These are phyloP conservation scores for Acrocyrtus sp. DNA, from an alignment of 2,888 invertebrate genomes.

Conservation along the genomic window DNA sequence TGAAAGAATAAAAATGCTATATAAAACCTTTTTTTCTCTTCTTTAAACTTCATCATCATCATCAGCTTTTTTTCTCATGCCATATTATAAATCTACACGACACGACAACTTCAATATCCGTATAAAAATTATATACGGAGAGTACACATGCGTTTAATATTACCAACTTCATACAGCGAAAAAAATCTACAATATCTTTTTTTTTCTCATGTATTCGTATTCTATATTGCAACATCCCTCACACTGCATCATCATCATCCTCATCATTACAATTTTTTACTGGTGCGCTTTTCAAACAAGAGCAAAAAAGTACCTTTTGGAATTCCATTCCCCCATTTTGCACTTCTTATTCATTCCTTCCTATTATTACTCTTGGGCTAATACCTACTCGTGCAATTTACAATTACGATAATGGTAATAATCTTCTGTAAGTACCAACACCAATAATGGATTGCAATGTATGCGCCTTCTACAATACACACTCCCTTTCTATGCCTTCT, in stretches of 20 bases:
- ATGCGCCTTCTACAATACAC: neutral
- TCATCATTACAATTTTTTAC: neutral
- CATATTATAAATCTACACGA: constrained; percentile 25
- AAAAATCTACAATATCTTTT: neutral
- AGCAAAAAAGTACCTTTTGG: constrained; percentile 47
- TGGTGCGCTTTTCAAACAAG: constrained; percentile 31
- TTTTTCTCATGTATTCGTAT: too few relatives aligned
- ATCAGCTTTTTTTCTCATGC: constrained; percentile 35
- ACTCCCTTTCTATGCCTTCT: neutral
- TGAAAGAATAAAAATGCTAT: constrained; percentile 24
- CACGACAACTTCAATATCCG: constrained; percentile 1
- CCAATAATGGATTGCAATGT: too few relatives aligned
- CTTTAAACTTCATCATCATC: neutral
- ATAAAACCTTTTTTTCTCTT: too few relatives aligned
- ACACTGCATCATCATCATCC: neutral
- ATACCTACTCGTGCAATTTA: neutral
- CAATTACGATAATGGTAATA: constrained; percentile 5
- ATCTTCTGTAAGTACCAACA: too few relatives aligned
- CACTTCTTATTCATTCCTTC: constrained; percentile 5
- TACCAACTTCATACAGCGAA: too few relatives aligned
- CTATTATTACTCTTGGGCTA: neutral
- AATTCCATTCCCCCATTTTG: constrained; percentile 40
- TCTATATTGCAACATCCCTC: too few relatives aligned
- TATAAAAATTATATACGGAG: neutral
- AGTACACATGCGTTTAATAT: too few relatives aligned